These are phyloP conservation scores for Phaetusa simplex DNA, from an alignment of 2,113 vertebrate genomes.

Conservation along the genomic window DNA sequence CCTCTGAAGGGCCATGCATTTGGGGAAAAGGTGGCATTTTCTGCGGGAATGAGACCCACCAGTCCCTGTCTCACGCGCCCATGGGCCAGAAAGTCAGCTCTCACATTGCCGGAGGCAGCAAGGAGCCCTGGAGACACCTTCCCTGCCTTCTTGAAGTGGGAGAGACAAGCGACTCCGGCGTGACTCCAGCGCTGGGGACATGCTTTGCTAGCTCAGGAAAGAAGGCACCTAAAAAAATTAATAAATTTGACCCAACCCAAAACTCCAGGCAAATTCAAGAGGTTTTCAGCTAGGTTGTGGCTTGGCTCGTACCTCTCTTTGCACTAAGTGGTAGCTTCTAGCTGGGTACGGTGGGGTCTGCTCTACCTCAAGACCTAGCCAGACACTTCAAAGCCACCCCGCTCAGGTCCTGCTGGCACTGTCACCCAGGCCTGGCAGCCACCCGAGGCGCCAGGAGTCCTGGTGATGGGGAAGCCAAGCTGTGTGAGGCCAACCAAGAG, in stretches of 20 bases:
- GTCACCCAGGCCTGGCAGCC: background rate
- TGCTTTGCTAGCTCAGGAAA: constrained; percentile 17
- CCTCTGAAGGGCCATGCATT: rapidly evolving
- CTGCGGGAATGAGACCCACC: background rate
- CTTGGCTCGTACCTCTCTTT: background rate
- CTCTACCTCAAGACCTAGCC: background rate
- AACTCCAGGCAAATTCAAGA: background rate
- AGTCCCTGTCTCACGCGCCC: rapidly evolving
- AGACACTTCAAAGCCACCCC: background rate
- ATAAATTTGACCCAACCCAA: background rate
- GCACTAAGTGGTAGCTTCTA: background rate
- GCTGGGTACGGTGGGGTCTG: background rate
- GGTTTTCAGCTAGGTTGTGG: background rate
- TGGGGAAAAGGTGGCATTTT: background rate
- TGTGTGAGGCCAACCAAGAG: background rate
- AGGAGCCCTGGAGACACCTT: background rate
- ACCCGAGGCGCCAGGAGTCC: background rate
- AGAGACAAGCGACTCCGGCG: background rate
- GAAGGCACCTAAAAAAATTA: constrained; percentile 15
- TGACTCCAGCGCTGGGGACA: background rate
- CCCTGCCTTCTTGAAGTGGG: background rate
- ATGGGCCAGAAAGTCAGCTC: background rate
- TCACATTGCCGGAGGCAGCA: background rate
- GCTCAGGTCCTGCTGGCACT: background rate
- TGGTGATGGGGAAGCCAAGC: background rate